Percentiles rank a stretch among this genome's conserved stretches.
phyloP scores from a whole-genome alignment of 2,113 vertebrate species.

The Tonatia bakeri region DNA sequence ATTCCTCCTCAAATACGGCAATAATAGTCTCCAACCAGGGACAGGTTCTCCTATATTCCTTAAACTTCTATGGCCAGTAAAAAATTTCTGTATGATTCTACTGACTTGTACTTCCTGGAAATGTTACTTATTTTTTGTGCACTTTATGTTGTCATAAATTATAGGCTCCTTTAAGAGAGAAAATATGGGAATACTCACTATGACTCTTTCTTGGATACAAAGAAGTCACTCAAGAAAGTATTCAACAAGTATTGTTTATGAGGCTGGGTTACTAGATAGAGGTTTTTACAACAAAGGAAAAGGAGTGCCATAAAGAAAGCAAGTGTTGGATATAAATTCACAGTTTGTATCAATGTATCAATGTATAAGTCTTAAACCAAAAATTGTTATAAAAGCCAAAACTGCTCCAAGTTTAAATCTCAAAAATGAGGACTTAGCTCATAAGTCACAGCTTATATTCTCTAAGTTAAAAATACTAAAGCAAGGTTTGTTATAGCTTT shows the following conservation, averaged over 20 bases:
- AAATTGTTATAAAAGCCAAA: neutral
- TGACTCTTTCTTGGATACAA: neutral
- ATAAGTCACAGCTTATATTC: neutral
- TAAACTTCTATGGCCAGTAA: neutral
- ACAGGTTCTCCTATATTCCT: neutral
- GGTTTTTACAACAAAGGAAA: neutral
- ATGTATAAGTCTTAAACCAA: neutral
- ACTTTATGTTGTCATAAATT: neutral
- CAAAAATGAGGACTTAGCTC: neutral
- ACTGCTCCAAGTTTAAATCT: neutral
- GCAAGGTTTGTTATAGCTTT: neutral
- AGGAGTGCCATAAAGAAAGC: neutral
- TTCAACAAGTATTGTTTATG: neutral
- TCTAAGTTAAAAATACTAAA: constrained; percentile 10
- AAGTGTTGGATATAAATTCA: neutral
- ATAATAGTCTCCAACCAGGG: neutral
- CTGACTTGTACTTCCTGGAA: neutral
- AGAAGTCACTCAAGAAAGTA: neutral
- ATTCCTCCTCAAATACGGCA: neutral
- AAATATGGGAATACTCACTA: neutral
- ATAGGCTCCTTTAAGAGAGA: neutral
- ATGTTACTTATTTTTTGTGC: neutral
- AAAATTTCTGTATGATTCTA: neutral
- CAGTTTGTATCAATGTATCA: neutral
- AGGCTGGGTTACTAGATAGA: neutral